These are phyloP conservation scores for Kryptolebias ocellatus DNA, from an alignment of 2,797 vertebrate genomes.

Conservation along the genomic window DNA sequence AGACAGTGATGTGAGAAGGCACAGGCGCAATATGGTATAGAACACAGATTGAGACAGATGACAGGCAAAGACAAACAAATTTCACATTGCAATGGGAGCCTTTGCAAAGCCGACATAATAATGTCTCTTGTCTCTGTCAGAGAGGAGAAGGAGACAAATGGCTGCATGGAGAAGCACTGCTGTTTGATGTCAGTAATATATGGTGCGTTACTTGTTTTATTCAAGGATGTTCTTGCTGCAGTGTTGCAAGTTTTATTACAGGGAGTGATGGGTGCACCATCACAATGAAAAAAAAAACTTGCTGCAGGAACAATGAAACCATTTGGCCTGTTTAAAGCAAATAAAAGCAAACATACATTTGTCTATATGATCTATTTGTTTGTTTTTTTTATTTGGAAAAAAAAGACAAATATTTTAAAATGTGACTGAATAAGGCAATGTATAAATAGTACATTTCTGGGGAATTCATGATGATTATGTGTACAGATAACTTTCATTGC, in stretches of 20 bases:
- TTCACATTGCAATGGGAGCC: slow-evolving; percentile 71
- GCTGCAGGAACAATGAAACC: slow-evolving; percentile 6
- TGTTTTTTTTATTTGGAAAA: not conserved
- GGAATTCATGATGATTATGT: not conserved
- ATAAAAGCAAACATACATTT: slow-evolving; percentile 38
- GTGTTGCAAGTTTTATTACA: slow-evolving; percentile 38
- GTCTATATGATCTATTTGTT: not conserved
- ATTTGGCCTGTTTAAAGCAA: slow-evolving; percentile 26
- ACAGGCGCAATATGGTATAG: slow-evolving; percentile 43
- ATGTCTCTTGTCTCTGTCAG: slow-evolving; percentile 68
- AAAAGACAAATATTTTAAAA: no score
- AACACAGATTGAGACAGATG: slow-evolving; percentile 70
- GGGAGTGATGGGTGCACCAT: slow-evolving; percentile 4
- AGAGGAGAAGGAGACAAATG: slow-evolving; percentile 58
- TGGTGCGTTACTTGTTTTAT: slow-evolving; percentile 43
- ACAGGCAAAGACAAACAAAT: slow-evolving; percentile 78
- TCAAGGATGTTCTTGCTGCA: slow-evolving; percentile 30
- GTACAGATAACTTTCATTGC: not conserved
- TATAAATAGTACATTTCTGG: not conserved
- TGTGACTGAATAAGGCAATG: not conserved
- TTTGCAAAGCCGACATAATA: slow-evolving; percentile 65
- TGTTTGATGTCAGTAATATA: slow-evolving; percentile 60
- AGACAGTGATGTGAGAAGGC: slow-evolving; percentile 30
- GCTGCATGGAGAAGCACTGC: slow-evolving; percentile 33
- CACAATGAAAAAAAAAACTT: slow-evolving; percentile 20